Conservation (phyloP, 1,140 invertebrate genomes). For the Sinella curviseta region DNA sequence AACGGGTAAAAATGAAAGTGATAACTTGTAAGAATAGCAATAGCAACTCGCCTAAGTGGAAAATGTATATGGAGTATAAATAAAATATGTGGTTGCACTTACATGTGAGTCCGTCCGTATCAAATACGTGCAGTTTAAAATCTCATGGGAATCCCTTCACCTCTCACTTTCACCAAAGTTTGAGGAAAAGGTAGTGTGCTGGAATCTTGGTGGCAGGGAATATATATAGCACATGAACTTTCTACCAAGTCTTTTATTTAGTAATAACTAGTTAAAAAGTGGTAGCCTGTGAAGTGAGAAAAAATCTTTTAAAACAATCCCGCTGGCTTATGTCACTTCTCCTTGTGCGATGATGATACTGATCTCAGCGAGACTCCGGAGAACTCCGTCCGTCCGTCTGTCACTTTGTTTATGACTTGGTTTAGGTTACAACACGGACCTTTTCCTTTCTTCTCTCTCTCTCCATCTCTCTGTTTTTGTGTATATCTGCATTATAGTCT, state of each 20-base stretch:
- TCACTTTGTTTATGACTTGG: slow-evolving; percentile 15
- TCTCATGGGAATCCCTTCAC: slow-evolving; percentile 7
- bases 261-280: not conserved
- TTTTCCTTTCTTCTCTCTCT: not conserved
- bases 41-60: too few relatives aligned
- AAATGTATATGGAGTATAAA: too few relatives aligned
- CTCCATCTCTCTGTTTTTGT: too few relatives aligned
- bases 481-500: not conserved
- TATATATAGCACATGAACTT: too few relatives aligned
- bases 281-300: not conserved
- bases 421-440: not conserved
- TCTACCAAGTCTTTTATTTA: too few relatives aligned
- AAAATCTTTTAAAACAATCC: slow-evolving; percentile 6
- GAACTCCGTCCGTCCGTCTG: slow-evolving; percentile 14
- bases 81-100: too few relatives aligned
- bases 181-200: not conserved
- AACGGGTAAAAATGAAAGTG: too few relatives aligned
- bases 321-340: not conserved
- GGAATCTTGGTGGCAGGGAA: not conserved
- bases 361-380: slow-evolving; percentile 5
- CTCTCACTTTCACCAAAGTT: not conserved
- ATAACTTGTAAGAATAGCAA: too few relatives aligned
- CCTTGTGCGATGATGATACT: not conserved
- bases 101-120: not conserved
- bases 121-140: not conserved